phyloP scores from a whole-genome alignment of 64 coral and sea anemone genomes.

The Montipora sp. region DNA sequence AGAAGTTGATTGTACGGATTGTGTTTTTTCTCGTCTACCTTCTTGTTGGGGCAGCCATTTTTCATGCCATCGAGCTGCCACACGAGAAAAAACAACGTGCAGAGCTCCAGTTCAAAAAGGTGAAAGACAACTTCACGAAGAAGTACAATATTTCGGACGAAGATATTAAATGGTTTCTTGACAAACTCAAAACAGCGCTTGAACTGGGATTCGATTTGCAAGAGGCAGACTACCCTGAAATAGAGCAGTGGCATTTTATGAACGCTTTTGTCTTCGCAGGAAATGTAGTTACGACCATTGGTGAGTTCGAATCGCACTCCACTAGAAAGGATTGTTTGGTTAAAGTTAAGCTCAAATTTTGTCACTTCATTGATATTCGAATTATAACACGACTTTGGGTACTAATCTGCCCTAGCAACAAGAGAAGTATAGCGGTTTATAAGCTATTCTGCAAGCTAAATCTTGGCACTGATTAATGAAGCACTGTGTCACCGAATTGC shows the following conservation, averaged over 20 bases:
- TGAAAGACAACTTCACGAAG: slow-evolving; percentile 62
- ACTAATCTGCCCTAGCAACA: slow-evolving; percentile 45
- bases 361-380: slow-evolving; percentile 12
- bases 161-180: slow-evolving; percentile 79
- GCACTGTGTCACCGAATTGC: not conserved
- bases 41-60: slow-evolving; percentile 84
- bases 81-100: slow-evolving; percentile 33
- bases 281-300: slow-evolving; percentile 94
- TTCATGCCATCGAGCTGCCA: slow-evolving; percentile 64
- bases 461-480: not conserved
- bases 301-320: slow-evolving; percentile 48
- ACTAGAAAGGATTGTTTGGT: not conserved
- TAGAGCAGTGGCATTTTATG: slow-evolving; percentile 85
- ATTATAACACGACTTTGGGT: not conserved
- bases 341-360: not conserved
- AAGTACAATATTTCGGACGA: slow-evolving; percentile 76
- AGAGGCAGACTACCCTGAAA: slow-evolving; percentile 13
- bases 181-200: slow-evolving; percentile 64
- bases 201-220: slow-evolving; percentile 77
- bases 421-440: not conserved
- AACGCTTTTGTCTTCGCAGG: slow-evolving; percentile 95
- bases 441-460: slow-evolving; percentile 6
- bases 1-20: slow-evolving; percentile 86
- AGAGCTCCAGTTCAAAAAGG: slow-evolving; percentile 20
- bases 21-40: slow-evolving; percentile 90